A percentile compares a stretch with the other conserved stretches of the same genome.
Evolutionary conservation across 2,888 invertebrate genomes (phyloP).

Genomic region (Crematogaster levior): DNA sequence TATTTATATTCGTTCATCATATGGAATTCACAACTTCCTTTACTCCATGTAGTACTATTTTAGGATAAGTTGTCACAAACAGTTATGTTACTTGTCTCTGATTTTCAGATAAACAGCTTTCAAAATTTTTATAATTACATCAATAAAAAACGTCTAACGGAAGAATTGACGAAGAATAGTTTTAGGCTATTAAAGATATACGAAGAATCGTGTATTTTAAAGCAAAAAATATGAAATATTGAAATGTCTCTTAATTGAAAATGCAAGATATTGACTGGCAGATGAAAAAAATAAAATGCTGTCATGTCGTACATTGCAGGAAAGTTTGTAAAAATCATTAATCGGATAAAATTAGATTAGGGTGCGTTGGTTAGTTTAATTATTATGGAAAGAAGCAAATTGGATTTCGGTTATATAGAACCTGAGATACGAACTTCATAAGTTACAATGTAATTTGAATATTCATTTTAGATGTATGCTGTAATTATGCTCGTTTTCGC

Average conservation of each 20-base stretch:
- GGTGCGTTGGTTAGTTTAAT: neutral
- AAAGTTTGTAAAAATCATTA: neutral
- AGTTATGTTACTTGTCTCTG: neutral
- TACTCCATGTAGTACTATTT: neutral
- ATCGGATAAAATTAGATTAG: neutral
- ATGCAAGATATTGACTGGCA: neutral
- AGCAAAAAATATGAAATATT: neutral
- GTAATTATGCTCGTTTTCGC: conserved; percentile 41
- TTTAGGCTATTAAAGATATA: neutral
- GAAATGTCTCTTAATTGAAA: neutral
- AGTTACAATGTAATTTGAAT: conserved; percentile 26
- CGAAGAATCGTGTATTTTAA: no score
- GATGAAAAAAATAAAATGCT: neutral
- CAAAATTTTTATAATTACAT: no score
- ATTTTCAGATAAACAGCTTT: no score
- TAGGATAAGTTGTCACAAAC: neutral
- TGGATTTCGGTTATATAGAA: conserved; percentile 49
- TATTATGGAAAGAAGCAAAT: conserved; percentile 10
- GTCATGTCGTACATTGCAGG: neutral
- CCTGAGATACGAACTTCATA: conserved; percentile 25
- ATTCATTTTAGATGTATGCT: conserved; percentile 42
- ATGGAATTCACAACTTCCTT: neutral
- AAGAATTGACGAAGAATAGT: neutral
- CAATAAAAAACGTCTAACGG: neutral
- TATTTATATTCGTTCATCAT: neutral